Conservation (phyloP, 2,113 vertebrate genomes). For the Steatornis caripensis region DNA sequence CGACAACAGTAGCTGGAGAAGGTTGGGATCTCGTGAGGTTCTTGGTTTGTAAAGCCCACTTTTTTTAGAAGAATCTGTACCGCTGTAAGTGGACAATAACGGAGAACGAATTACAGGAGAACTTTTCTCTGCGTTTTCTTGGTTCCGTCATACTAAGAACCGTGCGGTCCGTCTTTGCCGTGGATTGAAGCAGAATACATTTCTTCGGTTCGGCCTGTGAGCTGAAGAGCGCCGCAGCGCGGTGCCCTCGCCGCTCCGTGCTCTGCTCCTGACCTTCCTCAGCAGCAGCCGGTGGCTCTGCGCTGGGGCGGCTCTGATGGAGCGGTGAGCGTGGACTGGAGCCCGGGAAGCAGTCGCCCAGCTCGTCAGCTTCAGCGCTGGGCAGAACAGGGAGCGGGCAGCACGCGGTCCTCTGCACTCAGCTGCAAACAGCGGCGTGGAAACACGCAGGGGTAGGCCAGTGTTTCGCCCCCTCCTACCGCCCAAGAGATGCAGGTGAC, state of each 20-base stretch:
- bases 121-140: neutral
- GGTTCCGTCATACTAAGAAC: neutral
- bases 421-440: no score
- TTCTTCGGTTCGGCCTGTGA: neutral
- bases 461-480: fast-evolving
- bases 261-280: neutral
- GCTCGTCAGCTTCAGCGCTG: neutral
- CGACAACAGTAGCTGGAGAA: neutral
- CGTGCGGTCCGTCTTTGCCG: neutral
- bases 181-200: neutral
- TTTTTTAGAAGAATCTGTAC: neutral
- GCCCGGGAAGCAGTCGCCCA: neutral
- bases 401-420: neutral
- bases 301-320: neutral
- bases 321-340: neutral
- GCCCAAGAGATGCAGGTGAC: fast-evolving
- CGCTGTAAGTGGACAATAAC: neutral
- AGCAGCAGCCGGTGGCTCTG: no score
- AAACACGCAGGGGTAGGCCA: fast-evolving
- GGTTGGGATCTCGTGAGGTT: neutral
- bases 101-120: no score
- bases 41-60: neutral
- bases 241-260: neutral
- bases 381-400: neutral
- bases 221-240: neutral